These are phyloP conservation scores for Drosophila pachea DNA, from an alignment of 1,140 invertebrate genomes.

Conservation along the genomic window DNA sequence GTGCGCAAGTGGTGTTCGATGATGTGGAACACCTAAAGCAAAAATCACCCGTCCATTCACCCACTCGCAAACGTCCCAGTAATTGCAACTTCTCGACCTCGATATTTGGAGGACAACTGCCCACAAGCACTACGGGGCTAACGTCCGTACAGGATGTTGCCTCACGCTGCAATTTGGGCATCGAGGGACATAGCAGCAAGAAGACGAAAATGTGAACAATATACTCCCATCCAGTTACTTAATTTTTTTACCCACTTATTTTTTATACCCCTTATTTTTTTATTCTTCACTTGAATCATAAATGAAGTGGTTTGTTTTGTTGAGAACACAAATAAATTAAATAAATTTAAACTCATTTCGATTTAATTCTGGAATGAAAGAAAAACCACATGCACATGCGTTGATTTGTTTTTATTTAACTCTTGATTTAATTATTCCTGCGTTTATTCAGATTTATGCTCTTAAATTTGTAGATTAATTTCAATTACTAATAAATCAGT, in stretches of 20 bases:
- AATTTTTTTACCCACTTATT: slow-evolving; percentile 27
- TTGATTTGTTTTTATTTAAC: slow-evolving; percentile 36
- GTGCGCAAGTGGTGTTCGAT: slow-evolving; percentile 96
- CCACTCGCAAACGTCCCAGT: slow-evolving; percentile 72
- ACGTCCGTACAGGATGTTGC: slow-evolving; percentile 62
- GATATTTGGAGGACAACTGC: slow-evolving; percentile 43
- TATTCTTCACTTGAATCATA: slow-evolving; percentile 36
- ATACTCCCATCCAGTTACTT: background rate
- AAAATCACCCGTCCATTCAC: slow-evolving; percentile 84
- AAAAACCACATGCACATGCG: slow-evolving; percentile 34
- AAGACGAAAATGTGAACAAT: slow-evolving; percentile 64
- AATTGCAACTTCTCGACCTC: slow-evolving; percentile 57
- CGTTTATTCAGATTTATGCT: slow-evolving; percentile 74
- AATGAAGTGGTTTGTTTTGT: slow-evolving; percentile 42
- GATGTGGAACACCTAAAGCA: slow-evolving; percentile 96
- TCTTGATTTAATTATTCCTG: slow-evolving; percentile 68
- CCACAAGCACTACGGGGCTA: slow-evolving; percentile 43
- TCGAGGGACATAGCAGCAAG: slow-evolving; percentile 76
- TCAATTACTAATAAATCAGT: slow-evolving; percentile 78
- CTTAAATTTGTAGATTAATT: slow-evolving; percentile 76
- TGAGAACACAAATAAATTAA: slow-evolving; percentile 26
- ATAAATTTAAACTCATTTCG: too few relatives aligned
- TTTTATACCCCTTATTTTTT: slow-evolving; percentile 29
- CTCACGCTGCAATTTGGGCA: slow-evolving; percentile 73
- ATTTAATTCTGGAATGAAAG: background rate